These are phyloP conservation scores for Parauchenoglanis punctatus DNA, from an alignment of 2,797 vertebrate genomes.

Conservation along the genomic window DNA sequence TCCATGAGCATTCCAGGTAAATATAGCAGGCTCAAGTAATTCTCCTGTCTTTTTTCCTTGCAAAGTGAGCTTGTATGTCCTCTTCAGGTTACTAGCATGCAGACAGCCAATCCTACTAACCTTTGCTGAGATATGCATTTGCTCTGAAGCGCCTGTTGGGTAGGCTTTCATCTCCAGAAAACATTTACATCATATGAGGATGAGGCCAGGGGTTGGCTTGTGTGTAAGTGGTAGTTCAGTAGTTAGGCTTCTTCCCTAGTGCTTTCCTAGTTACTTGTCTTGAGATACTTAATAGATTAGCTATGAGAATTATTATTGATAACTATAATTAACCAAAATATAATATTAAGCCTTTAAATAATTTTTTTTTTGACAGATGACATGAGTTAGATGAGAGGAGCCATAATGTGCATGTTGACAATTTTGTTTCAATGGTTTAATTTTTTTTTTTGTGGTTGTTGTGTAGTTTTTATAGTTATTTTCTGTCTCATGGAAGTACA, in stretches of 20 bases:
- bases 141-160: slow-evolving; percentile 60
- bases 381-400: not conserved
- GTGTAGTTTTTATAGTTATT: not conserved
- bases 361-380: not conserved
- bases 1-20: slow-evolving; percentile 24
- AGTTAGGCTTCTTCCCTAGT: not conserved
- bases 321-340: not conserved
- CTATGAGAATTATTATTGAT: not conserved
- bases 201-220: slow-evolving; percentile 51
- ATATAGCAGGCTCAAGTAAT: slow-evolving; percentile 45
- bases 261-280: not conserved
- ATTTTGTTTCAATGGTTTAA: not conserved
- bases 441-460: not conserved
- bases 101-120: slow-evolving; percentile 65
- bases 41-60: slow-evolving; percentile 35
- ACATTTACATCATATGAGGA: slow-evolving; percentile 43
- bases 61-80: slow-evolving; percentile 61
- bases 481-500: slow-evolving; percentile 9
- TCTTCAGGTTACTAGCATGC: slow-evolving; percentile 74
- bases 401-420: not conserved
- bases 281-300: not conserved
- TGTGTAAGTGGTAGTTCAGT: slow-evolving; percentile 54
- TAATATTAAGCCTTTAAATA: not conserved
- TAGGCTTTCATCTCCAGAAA: slow-evolving; percentile 59
- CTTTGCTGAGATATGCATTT: slow-evolving; percentile 72